Base-by-base conservation (phyloP, 2,113 vertebrate species). In the Ochotona princeps region DNA sequence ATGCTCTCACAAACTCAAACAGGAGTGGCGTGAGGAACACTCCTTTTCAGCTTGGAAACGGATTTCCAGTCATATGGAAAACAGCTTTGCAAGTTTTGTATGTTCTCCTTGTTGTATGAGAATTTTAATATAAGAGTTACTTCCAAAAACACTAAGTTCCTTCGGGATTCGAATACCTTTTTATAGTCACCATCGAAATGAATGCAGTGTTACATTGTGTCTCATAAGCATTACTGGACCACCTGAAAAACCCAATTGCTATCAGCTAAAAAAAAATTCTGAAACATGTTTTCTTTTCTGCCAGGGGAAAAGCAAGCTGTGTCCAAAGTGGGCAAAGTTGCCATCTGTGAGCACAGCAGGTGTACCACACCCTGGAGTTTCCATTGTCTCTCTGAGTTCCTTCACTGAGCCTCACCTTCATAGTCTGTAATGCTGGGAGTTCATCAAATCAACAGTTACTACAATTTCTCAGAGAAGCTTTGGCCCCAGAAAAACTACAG, bases 61-160 rank as follows among this genome's bases (percentile, higher is more conserved):
- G 38, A 30, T 51, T 1, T 91, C 8, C 2, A 32, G 7, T 3
- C 66, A 49, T 18, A 3, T 51, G 5, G 20, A 78, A 92, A 49
- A 87, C 28, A 89, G 67, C 69, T 79, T 54, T 30, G 7, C 1
- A 66, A 14, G 23, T 7, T 69, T 84, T 26, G 38, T 15, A 0
- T 30, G 84, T 57, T 76, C 49, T 78, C 9, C 32, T 47, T 93
- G 12, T 7, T 83, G 20, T 2, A 5, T 25, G 72, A 61, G n/a
- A 85, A 79, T 90, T 85, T 93, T 92, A 85, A 94, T 32, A 35
- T 86, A 32, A 90, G 15, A 89, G 23, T 28, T 76, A 84, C 28
- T 67, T 82, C 7, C 35, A 72, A 23, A 21, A 91, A 83, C 54
- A n/a, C 66, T 14, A 67, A 80, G 20, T 90, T 93, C 61, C 47